Conservation (phyloP, 2,888 invertebrate species). For the Protodeltote pygarga region DNA sequence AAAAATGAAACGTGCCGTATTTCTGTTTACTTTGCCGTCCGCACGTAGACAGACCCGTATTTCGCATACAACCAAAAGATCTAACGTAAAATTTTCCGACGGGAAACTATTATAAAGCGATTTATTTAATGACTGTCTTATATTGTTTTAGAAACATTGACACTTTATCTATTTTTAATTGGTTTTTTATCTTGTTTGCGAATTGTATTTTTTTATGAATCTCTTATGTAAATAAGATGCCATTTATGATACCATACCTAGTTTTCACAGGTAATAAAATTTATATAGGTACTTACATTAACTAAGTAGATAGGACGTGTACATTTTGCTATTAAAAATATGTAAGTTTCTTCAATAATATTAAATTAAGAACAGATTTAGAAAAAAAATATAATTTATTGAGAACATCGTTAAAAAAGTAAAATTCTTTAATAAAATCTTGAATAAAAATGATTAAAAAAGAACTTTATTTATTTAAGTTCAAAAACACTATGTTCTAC, state of each 20-base stretch:
- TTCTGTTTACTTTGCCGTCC: slow-evolving; percentile 20
- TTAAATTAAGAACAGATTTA: no score
- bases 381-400: no score
- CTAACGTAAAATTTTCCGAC: slow-evolving; percentile 30
- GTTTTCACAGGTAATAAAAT: no score
- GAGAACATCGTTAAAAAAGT: no score
- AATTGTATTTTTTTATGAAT: background rate
- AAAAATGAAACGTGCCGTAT: slow-evolving; percentile 16
- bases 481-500: no score
- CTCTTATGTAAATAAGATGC: background rate
- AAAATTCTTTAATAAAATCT: no score
- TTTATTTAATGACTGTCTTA: slow-evolving; percentile 18
- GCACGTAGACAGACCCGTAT: slow-evolving; percentile 5
- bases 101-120: slow-evolving; percentile 28
- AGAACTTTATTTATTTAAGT: no score
- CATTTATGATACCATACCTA: background rate
- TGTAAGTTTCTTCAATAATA: no score
- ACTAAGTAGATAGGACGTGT: no score
- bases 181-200: background rate
- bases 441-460: no score
- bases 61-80: slow-evolving; percentile 6
- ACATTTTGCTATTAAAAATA: no score
- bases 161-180: background rate
- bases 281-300: no score
- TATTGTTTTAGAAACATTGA: slow-evolving; percentile 1